These are phyloP conservation scores for Alethe castanea DNA, from an alignment of 2,113 vertebrate genomes.

Conservation along the genomic window DNA sequence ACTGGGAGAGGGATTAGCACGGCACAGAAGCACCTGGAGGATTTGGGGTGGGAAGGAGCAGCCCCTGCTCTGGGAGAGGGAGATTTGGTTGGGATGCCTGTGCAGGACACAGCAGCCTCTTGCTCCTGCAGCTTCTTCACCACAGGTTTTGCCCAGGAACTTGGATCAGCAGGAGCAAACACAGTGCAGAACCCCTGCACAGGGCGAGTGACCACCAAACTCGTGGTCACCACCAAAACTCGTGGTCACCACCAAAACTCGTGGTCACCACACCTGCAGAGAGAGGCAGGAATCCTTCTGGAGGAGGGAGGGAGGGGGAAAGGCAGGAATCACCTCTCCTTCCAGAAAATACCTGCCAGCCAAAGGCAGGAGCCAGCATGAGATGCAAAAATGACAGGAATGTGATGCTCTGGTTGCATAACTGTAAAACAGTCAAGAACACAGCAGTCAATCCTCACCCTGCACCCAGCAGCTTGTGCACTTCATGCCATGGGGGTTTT, in stretches of 20 bases:
- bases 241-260: too few species aligned
- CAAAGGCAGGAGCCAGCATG: background rate
- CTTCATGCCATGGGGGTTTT: background rate
- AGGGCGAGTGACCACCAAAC: accelerated
- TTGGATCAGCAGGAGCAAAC: background rate
- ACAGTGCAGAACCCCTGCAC: accelerated
- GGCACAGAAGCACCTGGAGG: background rate
- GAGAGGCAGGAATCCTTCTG: background rate
- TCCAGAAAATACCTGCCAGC: background rate
- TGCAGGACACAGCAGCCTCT: accelerated
- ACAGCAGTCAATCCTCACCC: background rate
- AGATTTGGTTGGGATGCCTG: background rate
- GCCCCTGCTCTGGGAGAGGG: background rate
- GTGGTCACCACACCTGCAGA: accelerated
- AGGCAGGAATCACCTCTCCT: background rate
- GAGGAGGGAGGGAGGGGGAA: background rate
- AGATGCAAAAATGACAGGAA: constrained; percentile 3
- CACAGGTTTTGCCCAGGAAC: background rate
- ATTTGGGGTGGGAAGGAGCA: background rate
- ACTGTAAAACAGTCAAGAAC: background rate
- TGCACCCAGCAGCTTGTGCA: background rate
- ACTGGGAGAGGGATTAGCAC: accelerated
- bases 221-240: background rate
- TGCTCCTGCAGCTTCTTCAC: background rate
- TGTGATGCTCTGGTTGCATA: background rate